phyloP scores from a whole-genome alignment of 2,113 vertebrate genomes.

The Eulacestoma nigropectus region DNA sequence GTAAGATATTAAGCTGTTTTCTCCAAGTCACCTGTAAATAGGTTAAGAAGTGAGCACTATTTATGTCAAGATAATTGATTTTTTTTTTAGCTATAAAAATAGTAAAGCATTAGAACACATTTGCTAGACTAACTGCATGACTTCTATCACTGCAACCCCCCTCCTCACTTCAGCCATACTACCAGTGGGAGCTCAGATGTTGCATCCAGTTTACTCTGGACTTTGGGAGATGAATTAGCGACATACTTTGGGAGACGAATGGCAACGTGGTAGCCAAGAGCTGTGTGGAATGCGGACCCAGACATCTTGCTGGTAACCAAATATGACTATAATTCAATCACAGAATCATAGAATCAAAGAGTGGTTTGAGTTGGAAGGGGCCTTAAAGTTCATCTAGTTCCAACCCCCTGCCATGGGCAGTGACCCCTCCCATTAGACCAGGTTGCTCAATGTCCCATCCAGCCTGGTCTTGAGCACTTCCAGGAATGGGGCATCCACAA shows the following conservation, averaged over 20 bases:
- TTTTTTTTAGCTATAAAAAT: not conserved
- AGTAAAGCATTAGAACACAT: not conserved
- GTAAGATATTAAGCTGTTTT: not conserved
- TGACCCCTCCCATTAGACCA: fast-evolving
- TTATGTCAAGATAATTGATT: not conserved
- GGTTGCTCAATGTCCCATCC: not conserved
- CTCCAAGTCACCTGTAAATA: not conserved
- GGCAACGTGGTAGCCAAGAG: not conserved
- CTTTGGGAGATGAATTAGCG: not conserved
- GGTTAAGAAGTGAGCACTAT: not conserved
- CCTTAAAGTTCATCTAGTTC: not conserved
- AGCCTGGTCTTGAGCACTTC: not conserved
- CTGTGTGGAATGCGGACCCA: not conserved
- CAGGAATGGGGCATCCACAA: not conserved
- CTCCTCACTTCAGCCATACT: not conserved
- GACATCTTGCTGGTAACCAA: not conserved
- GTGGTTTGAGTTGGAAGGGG: not conserved
- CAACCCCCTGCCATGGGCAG: not conserved
- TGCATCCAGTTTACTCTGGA: not conserved
- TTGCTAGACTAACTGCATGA: not conserved
- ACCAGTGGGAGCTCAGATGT: not conserved
- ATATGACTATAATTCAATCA: too few species aligned
- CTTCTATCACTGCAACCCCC: not conserved
- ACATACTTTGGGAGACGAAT: not conserved
- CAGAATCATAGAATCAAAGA: not conserved